These are phyloP conservation scores for cattle (Bos taurus) DNA, from an alignment of 2,113 vertebrate species.

Conservation along the genomic window DNA sequence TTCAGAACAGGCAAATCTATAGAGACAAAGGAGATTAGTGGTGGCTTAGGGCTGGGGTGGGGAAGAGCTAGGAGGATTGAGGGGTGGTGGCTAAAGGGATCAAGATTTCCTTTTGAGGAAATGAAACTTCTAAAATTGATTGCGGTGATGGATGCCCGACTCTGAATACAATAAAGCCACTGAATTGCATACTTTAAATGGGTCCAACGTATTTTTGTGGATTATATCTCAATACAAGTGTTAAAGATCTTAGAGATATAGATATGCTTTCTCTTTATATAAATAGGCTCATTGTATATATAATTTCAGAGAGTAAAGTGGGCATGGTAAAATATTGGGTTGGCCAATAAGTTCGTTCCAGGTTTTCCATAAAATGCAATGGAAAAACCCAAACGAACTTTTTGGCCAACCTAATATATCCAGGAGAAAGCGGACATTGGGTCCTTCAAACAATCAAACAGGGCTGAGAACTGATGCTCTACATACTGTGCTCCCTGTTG, in stretches of 20 bases:
- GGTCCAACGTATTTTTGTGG: neutral
- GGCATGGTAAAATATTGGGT: neutral
- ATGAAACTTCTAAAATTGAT: neutral
- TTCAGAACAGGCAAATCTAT: neutral
- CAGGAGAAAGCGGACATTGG: neutral
- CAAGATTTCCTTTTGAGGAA: slow-evolving; percentile 17
- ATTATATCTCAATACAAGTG: neutral
- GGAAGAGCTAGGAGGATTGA: neutral
- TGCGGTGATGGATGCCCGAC: neutral
- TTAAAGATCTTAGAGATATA: neutral
- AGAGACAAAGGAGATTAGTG: neutral
- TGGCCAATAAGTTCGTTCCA: neutral
- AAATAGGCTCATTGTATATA: neutral
- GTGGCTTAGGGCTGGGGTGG: neutral
- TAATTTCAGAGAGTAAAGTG: neutral
- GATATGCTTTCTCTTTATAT: neutral
- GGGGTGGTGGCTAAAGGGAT: neutral
- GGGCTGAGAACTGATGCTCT: neutral
- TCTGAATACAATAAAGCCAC: neutral
- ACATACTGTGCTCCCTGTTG: neutral
- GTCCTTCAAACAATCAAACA: neutral
- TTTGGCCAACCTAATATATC: neutral
- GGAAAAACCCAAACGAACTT: neutral
- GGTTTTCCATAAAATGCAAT: neutral
- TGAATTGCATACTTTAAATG: neutral